phyloP scores from a whole-genome alignment of 2,888 invertebrate species.

The Meteorus colon region DNA sequence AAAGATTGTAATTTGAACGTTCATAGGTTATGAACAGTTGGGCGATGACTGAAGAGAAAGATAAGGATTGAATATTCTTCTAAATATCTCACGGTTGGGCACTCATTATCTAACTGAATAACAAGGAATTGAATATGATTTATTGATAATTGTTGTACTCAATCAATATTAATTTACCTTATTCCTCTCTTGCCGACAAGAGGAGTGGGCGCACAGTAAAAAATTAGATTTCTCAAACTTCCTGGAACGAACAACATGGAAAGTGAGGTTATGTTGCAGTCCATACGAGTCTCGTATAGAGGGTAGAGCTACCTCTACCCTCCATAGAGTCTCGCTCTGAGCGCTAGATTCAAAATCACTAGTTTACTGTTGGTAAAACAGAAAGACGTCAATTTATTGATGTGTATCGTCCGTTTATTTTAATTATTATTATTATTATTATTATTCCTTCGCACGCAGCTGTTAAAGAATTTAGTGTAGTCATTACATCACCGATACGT shows the following conservation, averaged over 20 bases:
- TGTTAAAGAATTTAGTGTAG: background rate
- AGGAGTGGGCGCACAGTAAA: background rate
- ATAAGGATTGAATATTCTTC: too few relatives aligned
- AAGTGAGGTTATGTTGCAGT: background rate
- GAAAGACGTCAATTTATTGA: background rate
- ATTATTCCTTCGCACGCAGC: background rate
- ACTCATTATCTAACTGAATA: too few relatives aligned
- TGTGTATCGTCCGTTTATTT: background rate
- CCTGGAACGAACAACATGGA: background rate
- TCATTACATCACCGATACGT: slow-evolving; percentile 8
- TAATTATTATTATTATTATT: background rate
- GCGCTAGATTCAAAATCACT: background rate
- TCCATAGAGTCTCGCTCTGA: too few relatives aligned
- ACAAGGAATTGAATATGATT: background rate
- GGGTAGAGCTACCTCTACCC: too few relatives aligned
- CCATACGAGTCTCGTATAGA: background rate
- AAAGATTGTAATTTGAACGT: background rate
- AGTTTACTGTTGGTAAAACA: background rate
- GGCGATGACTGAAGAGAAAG: too few relatives aligned
- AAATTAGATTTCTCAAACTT: background rate
- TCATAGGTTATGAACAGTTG: too few relatives aligned
- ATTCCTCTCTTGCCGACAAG: background rate
- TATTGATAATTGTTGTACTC: background rate
- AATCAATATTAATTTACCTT: background rate
- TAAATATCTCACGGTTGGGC: too few relatives aligned